Conservation (phyloP, 2,888 invertebrate genomes). For the Pseudococcus viburni region DNA sequence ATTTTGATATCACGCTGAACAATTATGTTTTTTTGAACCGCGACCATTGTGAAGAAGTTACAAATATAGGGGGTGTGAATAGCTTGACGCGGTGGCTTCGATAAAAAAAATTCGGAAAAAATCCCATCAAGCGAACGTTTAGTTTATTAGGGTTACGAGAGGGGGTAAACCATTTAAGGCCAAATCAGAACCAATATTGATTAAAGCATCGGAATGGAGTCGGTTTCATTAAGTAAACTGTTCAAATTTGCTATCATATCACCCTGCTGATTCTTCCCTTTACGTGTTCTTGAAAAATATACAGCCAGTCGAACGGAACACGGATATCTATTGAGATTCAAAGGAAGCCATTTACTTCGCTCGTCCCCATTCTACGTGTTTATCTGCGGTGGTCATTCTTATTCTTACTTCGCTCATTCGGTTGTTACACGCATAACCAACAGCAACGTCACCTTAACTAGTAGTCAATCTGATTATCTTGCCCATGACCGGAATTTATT, state of each 20-base stretch:
- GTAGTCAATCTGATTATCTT: constrained; percentile 65
- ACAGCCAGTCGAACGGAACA: constrained; percentile 10
- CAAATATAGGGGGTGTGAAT: neutral
- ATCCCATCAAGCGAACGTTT: neutral
- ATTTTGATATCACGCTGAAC: constrained; percentile 25
- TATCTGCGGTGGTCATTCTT: constrained; percentile 56
- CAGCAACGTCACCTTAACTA: constrained; percentile 66
- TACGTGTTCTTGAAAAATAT: constrained; percentile 56
- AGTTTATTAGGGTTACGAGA: neutral
- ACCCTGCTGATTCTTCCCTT: constrained; percentile 52
- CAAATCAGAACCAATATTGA: constrained; percentile 55
- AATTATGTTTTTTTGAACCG: constrained; percentile 12
- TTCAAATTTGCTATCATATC: constrained; percentile 54
- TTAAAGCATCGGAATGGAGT: constrained; percentile 55
- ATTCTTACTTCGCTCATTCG: constrained; percentile 52
- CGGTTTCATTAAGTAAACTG: constrained; percentile 51
- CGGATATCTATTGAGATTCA: constrained; percentile 55
- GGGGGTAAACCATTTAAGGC: constrained; percentile 32
- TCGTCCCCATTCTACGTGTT: constrained; percentile 54
- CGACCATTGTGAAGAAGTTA: neutral
- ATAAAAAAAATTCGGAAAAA: neutral
- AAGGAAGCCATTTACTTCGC: constrained; percentile 55
- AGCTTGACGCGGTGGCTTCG: neutral
- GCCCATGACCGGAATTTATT: constrained; percentile 63
- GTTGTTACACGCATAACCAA: constrained; percentile 59